A percentile compares a stretch with the other conserved stretches of the same genome.
phyloP scores from a whole-genome alignment of 2,113 vertebrate genomes.

The Hirundichthys speculiger region DNA sequence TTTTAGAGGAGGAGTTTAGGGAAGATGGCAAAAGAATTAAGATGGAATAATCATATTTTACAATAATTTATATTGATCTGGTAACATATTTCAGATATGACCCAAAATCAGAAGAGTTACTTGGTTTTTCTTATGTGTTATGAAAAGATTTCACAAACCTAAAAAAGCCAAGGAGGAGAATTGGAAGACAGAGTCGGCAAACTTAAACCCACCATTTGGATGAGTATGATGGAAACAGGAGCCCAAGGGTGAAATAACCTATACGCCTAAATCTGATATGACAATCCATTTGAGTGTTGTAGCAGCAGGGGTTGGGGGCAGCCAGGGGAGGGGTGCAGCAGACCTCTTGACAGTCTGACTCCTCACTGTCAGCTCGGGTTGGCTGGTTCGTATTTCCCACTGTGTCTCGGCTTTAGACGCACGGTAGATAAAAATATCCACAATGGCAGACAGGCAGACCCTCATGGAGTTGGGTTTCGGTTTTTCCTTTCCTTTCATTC shows the following conservation, averaged over 20 bases:
- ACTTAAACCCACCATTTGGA: slow-evolving; percentile 75
- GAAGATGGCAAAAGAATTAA: too few species aligned
- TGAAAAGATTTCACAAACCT: slow-evolving; percentile 38
- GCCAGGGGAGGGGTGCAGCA: slow-evolving; percentile 44
- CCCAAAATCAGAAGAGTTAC: background rate
- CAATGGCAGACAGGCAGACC: slow-evolving; percentile 82
- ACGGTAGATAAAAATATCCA: slow-evolving; percentile 81
- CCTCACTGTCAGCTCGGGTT: slow-evolving; percentile 78
- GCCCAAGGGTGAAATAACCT: slow-evolving; percentile 88
- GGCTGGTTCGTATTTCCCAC: slow-evolving; percentile 78
- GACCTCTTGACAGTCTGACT: slow-evolving; percentile 78
- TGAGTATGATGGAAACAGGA: slow-evolving; percentile 79
- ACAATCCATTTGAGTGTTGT: slow-evolving; percentile 82
- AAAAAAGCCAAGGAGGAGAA: slow-evolving; percentile 37
- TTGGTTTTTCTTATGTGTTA: slow-evolving; percentile 27
- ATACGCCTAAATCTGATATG: slow-evolving; percentile 85
- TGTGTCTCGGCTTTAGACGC: slow-evolving; percentile 78
- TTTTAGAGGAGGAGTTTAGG: too few species aligned
- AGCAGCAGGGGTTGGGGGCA: slow-evolving; percentile 48
- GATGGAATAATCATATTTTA: too few species aligned
- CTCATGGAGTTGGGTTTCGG: slow-evolving; percentile 73
- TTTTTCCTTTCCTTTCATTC: slow-evolving; percentile 79
- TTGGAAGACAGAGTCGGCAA: slow-evolving; percentile 73
- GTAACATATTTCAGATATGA: background rate
- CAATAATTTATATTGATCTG: too few species aligned